Conservation (phyloP, 2,888 invertebrate genomes). For the Tetragonisca angustula region DNA sequence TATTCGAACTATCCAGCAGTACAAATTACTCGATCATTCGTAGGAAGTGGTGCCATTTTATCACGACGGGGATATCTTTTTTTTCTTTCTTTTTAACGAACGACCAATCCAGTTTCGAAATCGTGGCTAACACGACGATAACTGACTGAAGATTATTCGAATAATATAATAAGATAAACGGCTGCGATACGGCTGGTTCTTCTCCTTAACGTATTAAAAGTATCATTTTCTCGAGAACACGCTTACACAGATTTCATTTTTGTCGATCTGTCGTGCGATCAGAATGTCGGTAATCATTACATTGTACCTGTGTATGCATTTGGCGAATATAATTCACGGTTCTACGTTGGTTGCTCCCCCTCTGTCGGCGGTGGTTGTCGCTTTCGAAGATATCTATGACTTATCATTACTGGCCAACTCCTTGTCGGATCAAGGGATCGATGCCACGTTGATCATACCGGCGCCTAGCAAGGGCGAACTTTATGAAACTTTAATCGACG, state of each 20-base stretch:
- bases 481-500: constrained; percentile 78
- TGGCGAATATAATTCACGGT: constrained; percentile 40
- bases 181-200: not conserved
- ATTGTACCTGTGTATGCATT: constrained; percentile 38
- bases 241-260: not conserved
- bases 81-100: constrained; percentile 9
- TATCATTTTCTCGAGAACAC: not conserved
- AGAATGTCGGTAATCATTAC: constrained; percentile 38
- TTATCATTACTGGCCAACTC: constrained; percentile 80
- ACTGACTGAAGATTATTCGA: not conserved
- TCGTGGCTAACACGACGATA: constrained; percentile 28
- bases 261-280: constrained; percentile 4
- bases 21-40: too few relatives aligned
- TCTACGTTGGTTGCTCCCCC: constrained; percentile 77
- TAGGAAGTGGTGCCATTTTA: not conserved
- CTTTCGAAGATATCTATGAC: constrained; percentile 79
- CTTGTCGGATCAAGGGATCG: constrained; percentile 79
- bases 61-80: not conserved
- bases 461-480: constrained; percentile 63
- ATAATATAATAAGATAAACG: constrained; percentile 5
- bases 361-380: constrained; percentile 77
- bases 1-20: too few relatives aligned
- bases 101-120: constrained; percentile 38
- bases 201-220: not conserved
- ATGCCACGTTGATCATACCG: constrained; percentile 77